A percentile compares a stretch with the other conserved stretches of the same genome.
Conservation (phyloP, 2,113 vertebrate species). For the Macquaria ambigua region DNA sequence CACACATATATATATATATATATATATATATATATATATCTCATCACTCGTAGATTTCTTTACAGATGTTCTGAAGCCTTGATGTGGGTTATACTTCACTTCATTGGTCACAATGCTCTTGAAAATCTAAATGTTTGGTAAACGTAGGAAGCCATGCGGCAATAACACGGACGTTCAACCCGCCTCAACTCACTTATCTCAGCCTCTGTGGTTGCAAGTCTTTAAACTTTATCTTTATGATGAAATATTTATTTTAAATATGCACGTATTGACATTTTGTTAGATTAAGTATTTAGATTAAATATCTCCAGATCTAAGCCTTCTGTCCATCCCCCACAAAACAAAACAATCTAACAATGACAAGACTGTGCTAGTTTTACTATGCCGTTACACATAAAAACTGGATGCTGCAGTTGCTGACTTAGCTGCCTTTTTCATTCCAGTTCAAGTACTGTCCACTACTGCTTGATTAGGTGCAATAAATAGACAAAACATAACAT, state of each 20-base stretch:
- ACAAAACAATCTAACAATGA: background rate
- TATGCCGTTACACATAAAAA: background rate
- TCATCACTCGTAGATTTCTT: too few species aligned
- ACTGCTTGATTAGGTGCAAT: background rate
- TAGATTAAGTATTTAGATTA: background rate
- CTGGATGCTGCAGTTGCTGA: background rate
- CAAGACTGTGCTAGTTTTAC: background rate
- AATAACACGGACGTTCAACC: background rate
- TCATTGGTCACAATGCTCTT: background rate
- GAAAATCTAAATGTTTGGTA: background rate
- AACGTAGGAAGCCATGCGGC: background rate
- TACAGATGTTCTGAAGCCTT: too few species aligned
- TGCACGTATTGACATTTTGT: background rate
- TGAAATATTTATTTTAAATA: background rate
- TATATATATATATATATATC: too few species aligned
- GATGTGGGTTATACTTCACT: background rate
- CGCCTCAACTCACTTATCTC: background rate
- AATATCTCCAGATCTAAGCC: background rate
- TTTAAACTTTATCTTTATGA: background rate
- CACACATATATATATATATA: too few species aligned
- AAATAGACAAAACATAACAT: background rate
- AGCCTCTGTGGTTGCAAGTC: background rate
- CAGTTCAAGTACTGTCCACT: too few species aligned
- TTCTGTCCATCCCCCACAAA: background rate
- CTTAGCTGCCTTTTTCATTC: background rate